Base-by-base conservation (phyloP, 1,140 invertebrate species). In the Pantala flavescens region DNA sequence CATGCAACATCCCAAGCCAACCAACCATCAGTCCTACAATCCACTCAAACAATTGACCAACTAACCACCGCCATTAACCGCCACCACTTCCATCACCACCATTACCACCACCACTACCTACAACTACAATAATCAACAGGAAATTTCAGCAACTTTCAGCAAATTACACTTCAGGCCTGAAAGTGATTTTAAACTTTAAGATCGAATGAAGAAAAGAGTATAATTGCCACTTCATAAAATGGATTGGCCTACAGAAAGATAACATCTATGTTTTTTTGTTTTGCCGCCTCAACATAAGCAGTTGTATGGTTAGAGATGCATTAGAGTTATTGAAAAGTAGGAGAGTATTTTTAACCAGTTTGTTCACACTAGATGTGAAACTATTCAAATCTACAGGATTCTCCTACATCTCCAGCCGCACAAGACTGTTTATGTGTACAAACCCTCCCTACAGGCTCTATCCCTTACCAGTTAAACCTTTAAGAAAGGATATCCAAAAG, bases 211-310 rank as follows among this genome's bases (percentile, higher is more conserved):
- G 49, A 21, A 21, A 63, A 63, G 49, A 7, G 12, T 19, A 63
- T 63, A 63, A 63, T 63, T 63, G 49, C 49, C 49, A 63, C 49
- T 63, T 63, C 49, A 63, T 63, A 14, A 63, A 63, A 63, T 63
- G 49, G 49, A 63, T 63, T 63, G 49, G 49, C 49, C 49, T 21
- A 63, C 5, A 19, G 16, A 16, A 63, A 63, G n/a, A 19, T 63
- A 14, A 63, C 49, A 63, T 63, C 49, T 19, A 63, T 63, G 49
- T 63, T 63, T 63, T 14, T 63, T 21, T 21, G n/a, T 63, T 63
- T 63, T 63, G 49, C 49, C n/a, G 49, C 49, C 49, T 63, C 49
- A 63, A 63, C 49, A 63, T 63, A 21, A 21, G 49, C 49, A 63
- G n/a, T 12, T 63, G 49, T 63, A 21, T 21, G 14, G 49, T 21